Base-by-base conservation (phyloP, 2,113 vertebrate species). In the Hystrix cristata region DNA sequence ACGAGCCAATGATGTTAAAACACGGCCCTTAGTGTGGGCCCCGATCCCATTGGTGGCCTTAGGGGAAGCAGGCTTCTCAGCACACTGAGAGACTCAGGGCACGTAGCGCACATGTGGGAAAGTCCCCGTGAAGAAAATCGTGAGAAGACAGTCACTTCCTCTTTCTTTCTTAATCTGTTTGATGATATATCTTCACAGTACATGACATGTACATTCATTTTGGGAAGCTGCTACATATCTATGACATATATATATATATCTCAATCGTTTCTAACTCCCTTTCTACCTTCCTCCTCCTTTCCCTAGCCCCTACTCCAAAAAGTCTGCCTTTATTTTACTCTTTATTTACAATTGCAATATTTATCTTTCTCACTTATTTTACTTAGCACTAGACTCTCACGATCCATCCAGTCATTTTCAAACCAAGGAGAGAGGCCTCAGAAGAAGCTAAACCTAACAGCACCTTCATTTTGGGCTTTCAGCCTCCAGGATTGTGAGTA, bases 1-100 rank as follows among this genome's bases (percentile, higher is more conserved):
- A 83, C 18, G 29, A 90, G 5, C 27, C 7, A 19, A 55, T 60
- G 23, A 76, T 53, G 7, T 74, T 43, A 85, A 27, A 78, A 83
- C 46, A 38, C 5, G 46, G 16, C 19, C 38, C 1, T 59, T 53
- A 12, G 5, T 23, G 18, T 18, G 4, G n/a, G 0, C 6, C 1
- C 5, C 51, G 21, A 53, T 48, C n/a, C 46, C 55, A 48, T 29
- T 3, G 0, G 25, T 46, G 21, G 27, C 15, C 23, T 87, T 62
- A 71, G 9, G 34, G 87, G 59, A 67, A 76, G 55, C 81, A 23
- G 53, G 7, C 2, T 7, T 60, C 25, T n/a, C 31, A n/a, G 8
- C 25, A n/a, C 29, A 7, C 23, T 34, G 59, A 60, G 21, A 53
- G 34, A 55, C 27, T 34, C 6, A 19, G 9, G 15, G 4, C 19